Evolutionary conservation across 2,113 vertebrate genomes (phyloP), one percentile per base, ranked within the genome.

Genomic region (Ginglymostoma cirratum): DNA sequence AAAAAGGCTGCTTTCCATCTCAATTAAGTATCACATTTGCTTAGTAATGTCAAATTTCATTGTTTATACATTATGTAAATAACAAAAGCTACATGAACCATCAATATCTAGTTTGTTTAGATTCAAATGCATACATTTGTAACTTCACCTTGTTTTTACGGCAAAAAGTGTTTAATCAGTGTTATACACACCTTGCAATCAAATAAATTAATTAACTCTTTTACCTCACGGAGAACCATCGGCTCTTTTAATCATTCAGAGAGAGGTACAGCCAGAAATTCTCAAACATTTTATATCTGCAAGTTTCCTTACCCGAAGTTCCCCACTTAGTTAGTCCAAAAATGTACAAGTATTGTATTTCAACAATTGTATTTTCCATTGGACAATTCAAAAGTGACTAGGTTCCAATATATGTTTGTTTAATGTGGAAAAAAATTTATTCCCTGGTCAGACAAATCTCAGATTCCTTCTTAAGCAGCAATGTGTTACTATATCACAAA

Each of bases 101-200:
- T 21, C 42, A 94, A 30, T 45, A 70, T 3, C 65, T 34, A 90
- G 1, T 61, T 34, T 38, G 70, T 94, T 94, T 70, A 94, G 72
- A 94, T 94, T 94, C 67, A 70, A 70, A 69, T 48, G 66, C 8
- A 12, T 8, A 23, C 45, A 72, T 95, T 95, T 95, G 27, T 52
- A 6, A 76, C 52, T 72, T 95, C 45, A 95, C 45, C 45, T 95
- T 72, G 96, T 94, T 96, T 96, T 97, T 97, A 96, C 95, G 97
- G 96, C 61, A 97, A 98, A 97, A 98, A 97, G 98, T 98, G 98
- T 98, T 98, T 98, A 98, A 98, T 98, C 98, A 98, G 96, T 97
- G 97, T 30, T 72, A 76, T 97, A 96, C 97, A 97, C 97, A 96
- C 97, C 96, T 96, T 96, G 96, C 86, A 96, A 96, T 96, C 97